Percentiles rank a stretch among this genome's conserved stretches.
Evolutionary conservation across 1,140 invertebrate genomes (phyloP).

Genomic region (Ceratina australensis): DNA sequence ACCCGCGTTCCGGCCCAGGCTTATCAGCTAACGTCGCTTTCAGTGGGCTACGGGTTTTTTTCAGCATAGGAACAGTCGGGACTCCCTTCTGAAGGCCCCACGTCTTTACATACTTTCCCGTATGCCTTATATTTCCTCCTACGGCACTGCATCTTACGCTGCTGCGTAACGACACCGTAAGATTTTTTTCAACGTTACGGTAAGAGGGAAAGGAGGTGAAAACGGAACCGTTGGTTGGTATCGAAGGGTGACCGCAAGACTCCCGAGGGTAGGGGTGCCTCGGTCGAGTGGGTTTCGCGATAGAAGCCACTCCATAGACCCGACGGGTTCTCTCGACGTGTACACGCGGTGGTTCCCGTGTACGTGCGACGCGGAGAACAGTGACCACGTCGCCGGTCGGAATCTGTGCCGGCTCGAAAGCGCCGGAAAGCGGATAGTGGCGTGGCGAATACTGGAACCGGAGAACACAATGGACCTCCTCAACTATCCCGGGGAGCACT

Average conservation of each 20-base stretch:
- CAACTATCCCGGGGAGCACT: constrained; percentile 60
- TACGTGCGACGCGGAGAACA: background rate
- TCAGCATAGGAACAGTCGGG: too few relatives aligned
- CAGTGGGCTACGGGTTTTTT: too few relatives aligned
- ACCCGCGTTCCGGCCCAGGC: too few relatives aligned
- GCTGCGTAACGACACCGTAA: too few relatives aligned
- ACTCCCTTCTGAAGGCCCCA: too few relatives aligned
- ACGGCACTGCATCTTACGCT: too few relatives aligned
- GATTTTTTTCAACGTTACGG: too few relatives aligned
- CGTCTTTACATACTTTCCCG: too few relatives aligned
- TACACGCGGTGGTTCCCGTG: too few relatives aligned
- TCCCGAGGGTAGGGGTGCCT: too few relatives aligned
- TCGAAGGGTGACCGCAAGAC: constrained; percentile 52
- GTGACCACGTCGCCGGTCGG: background rate
- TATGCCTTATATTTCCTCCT: too few relatives aligned
- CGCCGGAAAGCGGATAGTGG: constrained; percentile 58
- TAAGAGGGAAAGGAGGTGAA: constrained; percentile 6
- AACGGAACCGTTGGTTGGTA: constrained; percentile 16
- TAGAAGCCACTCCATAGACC: constrained; percentile 4
- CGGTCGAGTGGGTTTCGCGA: constrained; percentile 24
- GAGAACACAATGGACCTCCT: constrained; percentile 62
- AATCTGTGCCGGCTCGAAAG: constrained; percentile 29
- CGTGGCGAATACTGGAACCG: constrained; percentile 43
- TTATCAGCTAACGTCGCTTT: too few relatives aligned
- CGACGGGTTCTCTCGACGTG: background rate